Evolutionary conservation across 1,140 invertebrate genomes (phyloP), one percentile per base, ranked within the genome.

Genomic region (Lasioglossum baleicum): DNA sequence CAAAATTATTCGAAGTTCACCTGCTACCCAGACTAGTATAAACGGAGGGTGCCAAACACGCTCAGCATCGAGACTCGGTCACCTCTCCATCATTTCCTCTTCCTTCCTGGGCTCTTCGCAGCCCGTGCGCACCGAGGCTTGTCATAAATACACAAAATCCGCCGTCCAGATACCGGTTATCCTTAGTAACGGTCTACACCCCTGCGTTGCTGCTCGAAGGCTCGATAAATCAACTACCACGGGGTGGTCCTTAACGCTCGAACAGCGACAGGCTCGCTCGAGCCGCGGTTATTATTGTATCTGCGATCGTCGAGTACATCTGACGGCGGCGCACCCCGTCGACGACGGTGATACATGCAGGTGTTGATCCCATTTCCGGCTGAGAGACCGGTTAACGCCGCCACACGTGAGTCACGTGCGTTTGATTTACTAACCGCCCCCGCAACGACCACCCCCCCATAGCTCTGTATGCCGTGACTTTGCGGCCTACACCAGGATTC

Each of bases 351-450:
- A 83, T 85, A 81, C 76, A 87, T 83, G 80, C 78, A 78, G 67
- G 75, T 77, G 74, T 83, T 82, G 81, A 83, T 83, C 83, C 76
- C 81, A 83, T 87, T 85, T 82, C 75, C 72, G 64, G 56, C 22
- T 20, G 73, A 48, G 76, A 56, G 48, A 83, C 48, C 51, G 61
- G 76, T 73, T 79, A 79, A 70, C 65, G 48, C 60, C 53, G 66
- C 26, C 40, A 35, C 35, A 35, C 35, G n/a, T 26, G 69, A 74
- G 78, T 75, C 82, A 83, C 78, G 82, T 83, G 82, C 60, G 60
- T 75, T 83, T 83, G 82, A 83, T 83, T 83, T 83, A 82, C 83
- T 77, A 66, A 60, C 51, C 31, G 11, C 42, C 61, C 13, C 17
- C 22, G 20, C n/a, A 4, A 7, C 26, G 20, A 6, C 44, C 8